These are phyloP conservation scores for Drosophila tanythrix DNA, from an alignment of 2,888 invertebrate species.

Conservation along the genomic window DNA sequence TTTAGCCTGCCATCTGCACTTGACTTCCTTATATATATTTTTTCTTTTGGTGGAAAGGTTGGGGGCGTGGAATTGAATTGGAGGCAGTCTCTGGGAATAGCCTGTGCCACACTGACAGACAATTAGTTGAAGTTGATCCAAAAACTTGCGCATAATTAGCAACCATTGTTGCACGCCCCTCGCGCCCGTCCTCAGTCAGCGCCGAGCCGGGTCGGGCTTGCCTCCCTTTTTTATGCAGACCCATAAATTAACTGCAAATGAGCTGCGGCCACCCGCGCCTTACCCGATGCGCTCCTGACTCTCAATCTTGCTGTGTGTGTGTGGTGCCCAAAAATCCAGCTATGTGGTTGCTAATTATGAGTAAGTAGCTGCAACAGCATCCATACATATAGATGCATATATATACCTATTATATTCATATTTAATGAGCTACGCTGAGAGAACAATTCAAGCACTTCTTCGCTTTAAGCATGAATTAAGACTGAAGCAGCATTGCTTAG, in stretches of 20 bases:
- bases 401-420: constrained; percentile 15
- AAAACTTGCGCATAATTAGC: constrained; percentile 74
- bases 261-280: constrained; percentile 49
- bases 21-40: constrained; percentile 27
- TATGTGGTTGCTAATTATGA: constrained; percentile 38
- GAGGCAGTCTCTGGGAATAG: constrained; percentile 9
- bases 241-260: constrained; percentile 65
- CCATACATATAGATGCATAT: constrained; percentile 10
- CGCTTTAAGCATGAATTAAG: background rate
- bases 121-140: constrained; percentile 70
- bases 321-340: constrained; percentile 14
- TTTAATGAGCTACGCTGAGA: constrained; percentile 20
- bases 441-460: background rate
- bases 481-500: background rate
- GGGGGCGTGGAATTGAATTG: background rate
- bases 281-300: constrained; percentile 29
- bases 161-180: constrained; percentile 61
- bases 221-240: constrained; percentile 25
- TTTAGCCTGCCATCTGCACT: constrained; percentile 42
- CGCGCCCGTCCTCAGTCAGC: background rate
- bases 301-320: background rate
- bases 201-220: background rate
- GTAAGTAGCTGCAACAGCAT: constrained; percentile 28
- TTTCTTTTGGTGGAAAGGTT: background rate
- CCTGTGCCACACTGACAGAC: constrained; percentile 49